Conservation (phyloP, 2,797 vertebrate species). For the Lagocephalus sceleratus region DNA sequence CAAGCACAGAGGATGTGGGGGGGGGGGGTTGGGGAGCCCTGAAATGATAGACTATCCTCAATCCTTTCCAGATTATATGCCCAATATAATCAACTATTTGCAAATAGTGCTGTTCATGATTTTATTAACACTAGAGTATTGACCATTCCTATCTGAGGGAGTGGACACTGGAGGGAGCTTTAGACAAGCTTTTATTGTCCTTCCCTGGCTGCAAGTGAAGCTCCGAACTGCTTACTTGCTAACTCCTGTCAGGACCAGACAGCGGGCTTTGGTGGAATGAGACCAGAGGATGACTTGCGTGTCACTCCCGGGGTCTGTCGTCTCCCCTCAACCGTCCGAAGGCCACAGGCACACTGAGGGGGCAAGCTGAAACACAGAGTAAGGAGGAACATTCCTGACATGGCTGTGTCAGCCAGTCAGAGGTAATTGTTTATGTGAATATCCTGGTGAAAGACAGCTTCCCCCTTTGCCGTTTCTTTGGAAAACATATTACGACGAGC, state of each 20-base stretch:
- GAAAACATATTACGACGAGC: constrained; percentile 54
- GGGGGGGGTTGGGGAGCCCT: too few relatives aligned
- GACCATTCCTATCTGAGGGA: not conserved
- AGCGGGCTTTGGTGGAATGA: constrained; percentile 37
- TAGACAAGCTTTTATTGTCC: constrained; percentile 23
- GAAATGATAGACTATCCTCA: constrained; percentile 10
- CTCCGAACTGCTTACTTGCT: constrained; percentile 34
- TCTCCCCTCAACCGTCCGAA: constrained; percentile 26
- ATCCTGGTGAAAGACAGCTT: constrained; percentile 53
- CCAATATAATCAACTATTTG: not conserved
- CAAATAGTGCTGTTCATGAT: too few relatives aligned
- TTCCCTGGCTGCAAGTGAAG: constrained; percentile 28
- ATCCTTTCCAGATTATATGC: constrained; percentile 15
- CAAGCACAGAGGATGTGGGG: constrained; percentile 10
- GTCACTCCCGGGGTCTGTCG: constrained; percentile 43
- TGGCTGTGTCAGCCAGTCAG: constrained; percentile 51
- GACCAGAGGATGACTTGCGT: constrained; percentile 49
- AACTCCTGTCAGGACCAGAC: constrained; percentile 47
- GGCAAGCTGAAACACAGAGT: constrained; percentile 47
- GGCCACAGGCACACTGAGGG: constrained; percentile 43
- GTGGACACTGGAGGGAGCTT: not conserved
- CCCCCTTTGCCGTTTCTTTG: constrained; percentile 43
- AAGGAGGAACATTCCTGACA: constrained; percentile 58
- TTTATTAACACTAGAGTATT: too few relatives aligned
- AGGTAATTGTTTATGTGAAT: constrained; percentile 75